These are phyloP conservation scores for Lithophane socia DNA, from an alignment of 2,888 invertebrate species.

Conservation along the genomic window DNA sequence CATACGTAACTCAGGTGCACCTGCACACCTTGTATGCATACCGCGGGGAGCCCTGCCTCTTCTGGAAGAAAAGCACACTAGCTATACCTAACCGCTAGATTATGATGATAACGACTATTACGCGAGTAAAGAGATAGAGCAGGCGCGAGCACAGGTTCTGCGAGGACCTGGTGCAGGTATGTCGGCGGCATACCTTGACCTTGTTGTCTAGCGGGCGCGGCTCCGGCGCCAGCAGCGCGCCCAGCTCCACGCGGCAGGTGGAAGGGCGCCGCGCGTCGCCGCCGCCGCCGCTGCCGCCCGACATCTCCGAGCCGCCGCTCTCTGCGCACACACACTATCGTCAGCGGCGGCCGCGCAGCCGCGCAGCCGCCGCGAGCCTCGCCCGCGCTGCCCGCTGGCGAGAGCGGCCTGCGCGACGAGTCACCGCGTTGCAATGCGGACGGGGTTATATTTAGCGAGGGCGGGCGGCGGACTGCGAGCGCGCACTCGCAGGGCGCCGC, in stretches of 20 bases:
- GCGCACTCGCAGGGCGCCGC: conserved; percentile 58
- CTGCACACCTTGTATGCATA: conserved; percentile 64
- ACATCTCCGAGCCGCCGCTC: conserved; percentile 86
- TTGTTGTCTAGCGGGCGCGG: conserved; percentile 93
- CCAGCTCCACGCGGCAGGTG: conserved; percentile 91
- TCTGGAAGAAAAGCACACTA: conserved; percentile 60
- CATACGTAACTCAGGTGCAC: conserved; percentile 64
- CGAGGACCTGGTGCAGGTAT: conserved; percentile 12
- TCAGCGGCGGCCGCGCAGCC: conserved; percentile 72
- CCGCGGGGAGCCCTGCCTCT: conserved; percentile 56
- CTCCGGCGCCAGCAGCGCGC: conserved; percentile 91
- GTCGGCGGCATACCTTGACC: conserved; percentile 91
- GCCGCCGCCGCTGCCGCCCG: conserved; percentile 84
- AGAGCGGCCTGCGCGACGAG: conserved; percentile 62
- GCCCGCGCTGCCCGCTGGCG: conserved; percentile 63
- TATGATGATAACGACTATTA: neutral
- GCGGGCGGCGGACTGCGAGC: conserved; percentile 66
- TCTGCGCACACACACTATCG: conserved; percentile 78
- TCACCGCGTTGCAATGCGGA: conserved; percentile 76
- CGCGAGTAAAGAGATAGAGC: conserved; percentile 9
- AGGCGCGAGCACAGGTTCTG: neutral
- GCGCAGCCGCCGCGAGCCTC: conserved; percentile 74
- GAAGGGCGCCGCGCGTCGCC: conserved; percentile 81
- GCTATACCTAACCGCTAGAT: conserved; percentile 45
- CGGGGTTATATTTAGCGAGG: conserved; percentile 79